A percentile compares a stretch with the other conserved stretches of the same genome.
phyloP scores from a whole-genome alignment of 35 echinoderm and acorn worm species.

The Heliocidaris tuberculata region DNA sequence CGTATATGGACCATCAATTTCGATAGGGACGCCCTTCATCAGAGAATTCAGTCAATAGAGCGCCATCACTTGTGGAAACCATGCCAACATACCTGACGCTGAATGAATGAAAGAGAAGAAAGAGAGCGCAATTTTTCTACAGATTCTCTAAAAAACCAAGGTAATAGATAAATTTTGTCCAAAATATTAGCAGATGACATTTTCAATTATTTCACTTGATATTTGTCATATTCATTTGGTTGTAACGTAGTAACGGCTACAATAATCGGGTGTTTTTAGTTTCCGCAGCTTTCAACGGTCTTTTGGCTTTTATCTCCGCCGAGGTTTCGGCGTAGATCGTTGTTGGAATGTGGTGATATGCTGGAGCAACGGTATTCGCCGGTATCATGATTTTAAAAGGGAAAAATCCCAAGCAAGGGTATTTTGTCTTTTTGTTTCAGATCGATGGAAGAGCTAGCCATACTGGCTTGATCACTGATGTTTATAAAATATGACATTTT shows the following conservation, averaged over 20 bases:
- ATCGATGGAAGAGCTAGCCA: too few relatives aligned
- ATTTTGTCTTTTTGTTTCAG: too few relatives aligned
- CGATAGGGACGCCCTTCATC: neutral
- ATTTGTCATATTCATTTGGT: neutral
- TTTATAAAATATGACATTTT: too few relatives aligned
- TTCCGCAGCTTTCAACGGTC: neutral
- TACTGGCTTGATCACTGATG: too few relatives aligned
- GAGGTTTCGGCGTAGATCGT: neutral
- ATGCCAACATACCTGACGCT: conserved; percentile 41
- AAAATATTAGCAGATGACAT: neutral
- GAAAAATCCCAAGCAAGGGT: too few relatives aligned
- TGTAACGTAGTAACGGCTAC: neutral
- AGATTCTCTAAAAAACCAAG: neutral
- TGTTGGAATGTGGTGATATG: neutral
- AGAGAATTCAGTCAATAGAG: too few relatives aligned
- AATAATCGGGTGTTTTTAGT: neutral
- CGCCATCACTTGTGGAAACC: conserved; percentile 11
- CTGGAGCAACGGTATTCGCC: too few relatives aligned
- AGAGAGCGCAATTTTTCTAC: neutral
- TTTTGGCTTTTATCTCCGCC: neutral
- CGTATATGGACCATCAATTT: too few relatives aligned
- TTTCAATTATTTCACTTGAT: neutral
- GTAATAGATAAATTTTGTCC: neutral
- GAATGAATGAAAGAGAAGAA: neutral
- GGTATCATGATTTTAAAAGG: too few relatives aligned